phyloP scores from a whole-genome alignment of 2,113 vertebrate species.

The Rhinogobius similis region DNA sequence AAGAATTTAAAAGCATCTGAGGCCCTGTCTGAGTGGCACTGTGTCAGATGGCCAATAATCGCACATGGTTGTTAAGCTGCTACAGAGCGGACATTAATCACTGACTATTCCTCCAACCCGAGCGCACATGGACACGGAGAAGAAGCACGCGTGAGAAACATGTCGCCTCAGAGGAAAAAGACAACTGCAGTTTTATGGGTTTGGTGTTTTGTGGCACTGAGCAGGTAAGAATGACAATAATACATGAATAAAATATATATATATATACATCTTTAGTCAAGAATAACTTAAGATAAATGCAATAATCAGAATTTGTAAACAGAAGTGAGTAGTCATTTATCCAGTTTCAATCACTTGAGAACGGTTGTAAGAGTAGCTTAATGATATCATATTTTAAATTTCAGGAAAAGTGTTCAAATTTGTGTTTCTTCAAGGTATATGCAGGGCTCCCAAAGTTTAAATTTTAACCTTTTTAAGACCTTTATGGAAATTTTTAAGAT shows the following conservation, averaged over 20 bases:
- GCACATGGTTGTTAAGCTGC: slow-evolving; percentile 62
- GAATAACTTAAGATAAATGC: too few species aligned
- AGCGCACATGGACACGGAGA: slow-evolving; percentile 1
- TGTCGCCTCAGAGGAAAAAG: not conserved
- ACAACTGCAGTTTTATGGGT: not conserved
- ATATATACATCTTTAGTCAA: too few species aligned
- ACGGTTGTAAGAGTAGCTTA: too few species aligned
- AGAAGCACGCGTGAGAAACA: slow-evolving; percentile 7
- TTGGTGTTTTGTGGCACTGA: not conserved
- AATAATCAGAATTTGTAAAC: too few species aligned
- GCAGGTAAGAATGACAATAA: not conserved
- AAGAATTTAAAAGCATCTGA: slow-evolving; percentile 16
- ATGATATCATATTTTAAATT: too few species aligned
- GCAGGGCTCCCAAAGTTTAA: too few species aligned
- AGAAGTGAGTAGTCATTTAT: not conserved
- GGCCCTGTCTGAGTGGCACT: slow-evolving; percentile 19
- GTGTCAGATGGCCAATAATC: slow-evolving; percentile 64
- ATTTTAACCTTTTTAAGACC: too few species aligned
- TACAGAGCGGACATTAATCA: slow-evolving; percentile 61
- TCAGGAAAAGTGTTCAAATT: too few species aligned
- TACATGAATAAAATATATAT: too few species aligned
- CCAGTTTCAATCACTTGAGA: not conserved
- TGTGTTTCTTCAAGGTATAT: too few species aligned
- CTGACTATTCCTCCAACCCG: slow-evolving; percentile 58
- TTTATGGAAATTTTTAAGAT: too few species aligned